Evolutionary conservation across 2,888 invertebrate genomes (phyloP), one percentile per base, ranked within the genome.

Genomic region (Sinelater perroti): DNA sequence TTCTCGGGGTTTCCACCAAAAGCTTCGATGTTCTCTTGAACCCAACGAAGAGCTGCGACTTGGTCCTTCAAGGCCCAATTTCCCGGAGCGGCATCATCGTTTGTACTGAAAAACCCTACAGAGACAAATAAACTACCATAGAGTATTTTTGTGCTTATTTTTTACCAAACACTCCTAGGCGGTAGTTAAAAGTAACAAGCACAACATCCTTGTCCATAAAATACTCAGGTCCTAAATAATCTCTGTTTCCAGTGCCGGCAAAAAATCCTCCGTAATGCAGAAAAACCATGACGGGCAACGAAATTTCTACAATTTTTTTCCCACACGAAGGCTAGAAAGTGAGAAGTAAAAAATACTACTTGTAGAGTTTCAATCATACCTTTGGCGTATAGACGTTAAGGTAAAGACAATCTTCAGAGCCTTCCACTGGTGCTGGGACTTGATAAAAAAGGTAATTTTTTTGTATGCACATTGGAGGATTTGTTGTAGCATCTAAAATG

Each of bases 231-330:
- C 82, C 82, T 18, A 76, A 70, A n/a, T 80, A 59, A 8, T 66
- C 63, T n/a, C 79, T 80, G 17, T 72, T 73, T 0, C 79, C 76
- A 0, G 76, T 69, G 3, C 83, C 83, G 3, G 80, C 75, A 60
- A 83, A 79, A 68, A 80, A 83, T 6, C 79, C 83, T 0, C 83
- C 83, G 28, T 81, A 83, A 66, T 81, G 80, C 50, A 83, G 80
- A 53, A 79, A 82, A 1, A 83, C 78, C 79, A 83, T 79, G 0
- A 83, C 82, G 0, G 82, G 45, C 7, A 52, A n/a, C n/a, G 33
- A 10, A 4, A 7, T 40, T 46, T 28, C n/a, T n/a, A n/a, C n/a
- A n/a, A n/a, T n/a, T n/a, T n/a, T n/a, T n/a, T n/a, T n/a, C n/a
- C n/a, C n/a, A n/a, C n/a, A n/a, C n/a, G n/a, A n/a, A n/a, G n/a